Evolutionary conservation across 2,113 vertebrate genomes (phyloP).

Genomic region (Callaeas wilsoni): DNA sequence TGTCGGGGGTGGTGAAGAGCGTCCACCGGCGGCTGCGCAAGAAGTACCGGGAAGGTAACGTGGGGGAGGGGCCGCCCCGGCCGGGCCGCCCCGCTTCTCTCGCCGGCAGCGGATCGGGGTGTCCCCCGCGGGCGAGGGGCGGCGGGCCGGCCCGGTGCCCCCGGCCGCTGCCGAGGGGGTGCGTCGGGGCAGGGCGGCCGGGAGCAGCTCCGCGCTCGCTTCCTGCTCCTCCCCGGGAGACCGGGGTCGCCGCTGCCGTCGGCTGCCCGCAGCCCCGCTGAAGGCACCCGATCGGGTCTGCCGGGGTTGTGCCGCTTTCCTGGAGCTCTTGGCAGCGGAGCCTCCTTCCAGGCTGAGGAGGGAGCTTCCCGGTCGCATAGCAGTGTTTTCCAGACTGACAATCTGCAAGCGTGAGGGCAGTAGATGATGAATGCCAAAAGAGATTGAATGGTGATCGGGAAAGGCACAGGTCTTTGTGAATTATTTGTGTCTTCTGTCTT

Average conservation of each 20-base stretch:
- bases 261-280: neutral
- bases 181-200: neutral
- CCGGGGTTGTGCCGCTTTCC: neutral
- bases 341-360: neutral
- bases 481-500: neutral
- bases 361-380: neutral
- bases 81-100: neutral
- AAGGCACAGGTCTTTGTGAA: neutral
- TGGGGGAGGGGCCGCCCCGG: neutral
- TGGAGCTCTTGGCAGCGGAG: neutral
- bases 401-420: neutral
- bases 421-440: neutral
- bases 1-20: constrained; percentile 92
- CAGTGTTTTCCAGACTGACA: neutral
- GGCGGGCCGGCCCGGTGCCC: neutral
- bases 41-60: constrained; percentile 94
- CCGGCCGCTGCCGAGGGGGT: neutral
- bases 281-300: neutral
- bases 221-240: neutral
- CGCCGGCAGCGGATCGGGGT: neutral
- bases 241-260: neutral
- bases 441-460: neutral
- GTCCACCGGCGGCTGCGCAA: constrained; percentile 93
- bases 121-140: neutral
- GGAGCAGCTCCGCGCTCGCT: neutral